Evolutionary conservation across 2,113 vertebrate genomes (phyloP), one percentile per base, ranked within the genome.

Genomic region (Castor canadensis): DNA sequence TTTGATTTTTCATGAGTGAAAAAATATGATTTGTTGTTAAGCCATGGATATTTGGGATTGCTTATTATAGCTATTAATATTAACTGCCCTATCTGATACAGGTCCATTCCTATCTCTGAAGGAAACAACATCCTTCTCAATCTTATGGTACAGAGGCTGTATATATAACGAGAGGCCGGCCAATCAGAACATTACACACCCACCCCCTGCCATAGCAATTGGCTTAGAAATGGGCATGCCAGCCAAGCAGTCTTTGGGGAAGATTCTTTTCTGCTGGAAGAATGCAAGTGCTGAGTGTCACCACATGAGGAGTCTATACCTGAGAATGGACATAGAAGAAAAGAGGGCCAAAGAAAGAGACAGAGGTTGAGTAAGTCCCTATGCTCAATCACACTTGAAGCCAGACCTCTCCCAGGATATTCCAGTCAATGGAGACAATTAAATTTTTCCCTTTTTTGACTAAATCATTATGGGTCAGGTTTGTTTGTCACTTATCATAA

Each of bases 401-500:
- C 28, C 5, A 35, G 47, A 92, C 56, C 22, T 89, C n/a, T 19
- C 32, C 40, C 35, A 72, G 35, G 32, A 22, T 84, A 83, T 69
- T 88, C 72, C 16, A 58, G 47, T 93, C 87, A n/a, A 30, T 4
- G 32, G 72, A 82, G 47, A 64, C 66, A 62, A 67, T 82, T 54
- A 19, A 64, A 89, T 71, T 19, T 87, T 45, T 80, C 38, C 49
- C 22, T 76, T 30, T 92, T 87, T 93, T 77, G 40, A 93, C 90
- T n/a, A 69, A 75, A 45, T 84, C 52, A 56, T 58, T 69, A 38
- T 56, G 7, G 3, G 12, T 52, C 43, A 13, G 35, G 6, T 30
- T 56, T 79, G 62, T 94, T 87, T 40, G 79, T 94, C 17, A 79
- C n/a, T 72, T 95, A 76, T 85, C 76, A 90, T 11, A 32, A 38